phyloP scores from a whole-genome alignment of 2,113 vertebrate genomes.

The Notarius quadriscutis region DNA sequence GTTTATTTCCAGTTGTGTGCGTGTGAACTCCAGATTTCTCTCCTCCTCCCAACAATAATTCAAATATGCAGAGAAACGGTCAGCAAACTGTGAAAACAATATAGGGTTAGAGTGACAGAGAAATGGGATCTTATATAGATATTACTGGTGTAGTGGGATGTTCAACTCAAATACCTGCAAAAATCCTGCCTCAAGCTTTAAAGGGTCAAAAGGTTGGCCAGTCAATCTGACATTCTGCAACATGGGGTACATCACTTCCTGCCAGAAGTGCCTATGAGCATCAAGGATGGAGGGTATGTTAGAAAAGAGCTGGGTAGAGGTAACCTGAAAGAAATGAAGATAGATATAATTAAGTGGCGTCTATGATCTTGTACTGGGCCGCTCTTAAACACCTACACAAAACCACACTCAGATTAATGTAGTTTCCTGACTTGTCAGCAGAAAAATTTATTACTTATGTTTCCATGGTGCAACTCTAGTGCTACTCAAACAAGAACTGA shows the following conservation, averaged over 20 bases:
- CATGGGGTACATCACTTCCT: slow-evolving; percentile 77
- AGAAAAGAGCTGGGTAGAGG: slow-evolving; percentile 72
- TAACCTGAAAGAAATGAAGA: slow-evolving; percentile 64
- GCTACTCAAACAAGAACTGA: slow-evolving; percentile 9
- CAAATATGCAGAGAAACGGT: slow-evolving; percentile 74
- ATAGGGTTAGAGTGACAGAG: not conserved
- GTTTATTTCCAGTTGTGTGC: slow-evolving; percentile 71
- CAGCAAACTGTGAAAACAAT: slow-evolving; percentile 66
- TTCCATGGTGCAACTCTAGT: slow-evolving; percentile 31
- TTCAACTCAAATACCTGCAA: slow-evolving; percentile 67
- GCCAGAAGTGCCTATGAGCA: slow-evolving; percentile 77
- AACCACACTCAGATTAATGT: slow-evolving; percentile 3
- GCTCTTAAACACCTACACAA: slow-evolving; percentile 42
- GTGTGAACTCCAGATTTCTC: slow-evolving; percentile 73
- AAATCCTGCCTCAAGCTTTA: slow-evolving; percentile 73
- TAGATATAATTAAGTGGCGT: slow-evolving; percentile 4
- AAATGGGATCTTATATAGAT: not conserved
- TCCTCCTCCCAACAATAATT: slow-evolving; percentile 78
- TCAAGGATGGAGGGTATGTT: slow-evolving; percentile 74
- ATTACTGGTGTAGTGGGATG: not conserved
- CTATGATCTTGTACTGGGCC: slow-evolving; percentile 11
- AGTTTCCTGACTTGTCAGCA: slow-evolving; percentile 61
- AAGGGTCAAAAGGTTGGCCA: slow-evolving; percentile 75
- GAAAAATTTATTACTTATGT: slow-evolving; percentile 48
- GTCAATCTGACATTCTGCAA: slow-evolving; percentile 68